Base-by-base conservation (phyloP, 53 echinoderm and acorn worm genomes). In the Mesocentrotus franciscanus region DNA sequence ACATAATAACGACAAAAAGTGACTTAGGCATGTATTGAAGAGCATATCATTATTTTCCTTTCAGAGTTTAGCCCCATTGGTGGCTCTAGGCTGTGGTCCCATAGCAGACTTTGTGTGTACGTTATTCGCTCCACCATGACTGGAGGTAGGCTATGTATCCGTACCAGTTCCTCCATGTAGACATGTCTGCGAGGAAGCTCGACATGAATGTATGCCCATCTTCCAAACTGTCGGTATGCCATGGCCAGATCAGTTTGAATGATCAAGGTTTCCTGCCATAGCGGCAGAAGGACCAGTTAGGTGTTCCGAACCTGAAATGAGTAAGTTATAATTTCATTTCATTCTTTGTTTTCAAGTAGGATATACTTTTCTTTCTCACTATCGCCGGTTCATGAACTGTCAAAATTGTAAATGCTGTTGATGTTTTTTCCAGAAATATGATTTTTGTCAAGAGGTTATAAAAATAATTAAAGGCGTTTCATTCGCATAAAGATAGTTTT, bases 241-340 rank as follows among this genome's bases (percentile, higher is more conserved):
- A 15, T 97, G 97, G 97, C 96, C 97, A 14, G 90, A 93, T 10
- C 93, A 95, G 57, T 94, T 97, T 60, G 93, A 93, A 10, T 97
- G 97, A 49, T 75, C 93, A n/a, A 30, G 58, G 42, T 75, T 97
- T 16, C 96, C 96, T 55, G 71, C 74, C 49, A 57, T 71, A 18
- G 24, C 29, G 13, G 49, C 66, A 10, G 95, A 92, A 15, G 92
- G 92, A 11, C 87, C 92, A 61, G 87, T 24, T 30, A 56, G 13
- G 22, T 78, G 91, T 58, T 60, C 93, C 4, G 93, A 93, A 89
- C 30, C 96, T 66, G 93, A 85, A 64, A 85, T 94, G 94, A 72
- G 93, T 85, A 36, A 78, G 90, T 89, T 34, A 85, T 30, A 15
- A 17, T 62, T 27, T 71, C 3, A 6, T 71, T 6, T 26, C 71